phyloP scores from a whole-genome alignment of 2,888 invertebrate species.

The Conchocele bisecta region DNA sequence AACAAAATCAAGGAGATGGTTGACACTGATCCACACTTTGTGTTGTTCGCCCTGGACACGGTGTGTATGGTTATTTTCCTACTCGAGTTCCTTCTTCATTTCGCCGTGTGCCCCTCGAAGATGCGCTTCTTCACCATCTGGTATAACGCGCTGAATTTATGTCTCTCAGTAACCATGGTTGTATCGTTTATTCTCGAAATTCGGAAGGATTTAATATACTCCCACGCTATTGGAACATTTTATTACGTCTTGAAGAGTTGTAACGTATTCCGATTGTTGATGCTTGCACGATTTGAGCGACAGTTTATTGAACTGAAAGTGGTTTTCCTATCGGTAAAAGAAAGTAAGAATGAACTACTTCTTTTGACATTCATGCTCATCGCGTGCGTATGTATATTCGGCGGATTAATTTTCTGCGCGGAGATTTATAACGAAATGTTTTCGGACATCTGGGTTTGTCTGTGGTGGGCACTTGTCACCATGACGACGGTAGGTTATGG shows the following conservation, averaged over 20 bases:
- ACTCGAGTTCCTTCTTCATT: neutral
- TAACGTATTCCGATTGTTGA: neutral
- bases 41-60: neutral
- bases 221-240: neutral
- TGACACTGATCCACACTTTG: neutral
- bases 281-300: neutral
- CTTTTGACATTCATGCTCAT: neutral
- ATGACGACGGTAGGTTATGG: slow-evolving; percentile 12
- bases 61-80: neutral
- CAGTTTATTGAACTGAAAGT: neutral
- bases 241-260: neutral
- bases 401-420: slow-evolving; percentile 9
- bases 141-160: neutral
- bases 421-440: neutral
- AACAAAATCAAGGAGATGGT: neutral
- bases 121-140: neutral
- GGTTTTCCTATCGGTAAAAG: neutral
- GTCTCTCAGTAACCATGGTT: neutral
- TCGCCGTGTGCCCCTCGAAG: neutral
- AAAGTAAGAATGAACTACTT: slow-evolving; percentile 1
- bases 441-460: neutral
- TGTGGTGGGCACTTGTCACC: slow-evolving; percentile 5
- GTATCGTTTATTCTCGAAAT: neutral
- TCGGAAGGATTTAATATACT: neutral
- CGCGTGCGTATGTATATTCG: neutral